phyloP scores from a whole-genome alignment of 1,140 invertebrate species.

The Musca vetustissima region DNA sequence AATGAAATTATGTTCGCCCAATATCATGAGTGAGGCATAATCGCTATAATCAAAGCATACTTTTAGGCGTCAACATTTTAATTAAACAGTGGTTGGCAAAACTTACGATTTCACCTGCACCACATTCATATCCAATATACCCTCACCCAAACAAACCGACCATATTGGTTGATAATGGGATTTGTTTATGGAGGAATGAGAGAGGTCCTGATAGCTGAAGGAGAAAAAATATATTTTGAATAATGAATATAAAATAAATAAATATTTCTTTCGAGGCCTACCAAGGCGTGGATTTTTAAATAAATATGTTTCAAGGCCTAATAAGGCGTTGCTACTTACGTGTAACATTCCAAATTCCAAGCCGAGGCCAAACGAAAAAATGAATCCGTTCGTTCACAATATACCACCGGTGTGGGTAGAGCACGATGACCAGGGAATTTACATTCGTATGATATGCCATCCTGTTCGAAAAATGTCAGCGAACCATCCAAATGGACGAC shows the following conservation, averaged over 20 bases:
- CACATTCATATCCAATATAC: constrained; percentile 45
- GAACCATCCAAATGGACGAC: constrained; percentile 78
- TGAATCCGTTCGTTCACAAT: constrained; percentile 69
- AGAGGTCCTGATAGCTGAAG: constrained; percentile 50
- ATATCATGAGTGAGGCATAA: constrained; percentile 44
- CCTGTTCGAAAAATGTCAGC: constrained; percentile 75
- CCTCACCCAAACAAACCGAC: constrained; percentile 51
- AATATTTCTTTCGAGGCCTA: too few species aligned
- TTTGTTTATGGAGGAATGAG: constrained; percentile 43
- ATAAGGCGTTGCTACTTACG: constrained; percentile 53
- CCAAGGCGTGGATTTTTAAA: too few species aligned
- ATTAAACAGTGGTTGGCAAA: not conserved
- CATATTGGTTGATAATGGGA: constrained; percentile 46
- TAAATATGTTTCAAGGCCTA: too few species aligned
- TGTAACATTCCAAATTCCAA: constrained; percentile 72
- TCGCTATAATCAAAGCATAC: constrained; percentile 28
- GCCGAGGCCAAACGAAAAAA: constrained; percentile 70
- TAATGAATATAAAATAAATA: too few species aligned
- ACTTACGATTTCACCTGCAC: constrained; percentile 48
- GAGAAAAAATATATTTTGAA: not conserved
- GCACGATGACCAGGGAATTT: constrained; percentile 62
- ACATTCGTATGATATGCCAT: constrained; percentile 51
- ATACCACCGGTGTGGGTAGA: constrained; percentile 70
- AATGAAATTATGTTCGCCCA: constrained; percentile 50
- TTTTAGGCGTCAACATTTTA: too few species aligned